Evolutionary conservation across 2,113 vertebrate genomes (phyloP), one percentile per base, ranked within the genome.

Genomic region (Macquaria ambigua): DNA sequence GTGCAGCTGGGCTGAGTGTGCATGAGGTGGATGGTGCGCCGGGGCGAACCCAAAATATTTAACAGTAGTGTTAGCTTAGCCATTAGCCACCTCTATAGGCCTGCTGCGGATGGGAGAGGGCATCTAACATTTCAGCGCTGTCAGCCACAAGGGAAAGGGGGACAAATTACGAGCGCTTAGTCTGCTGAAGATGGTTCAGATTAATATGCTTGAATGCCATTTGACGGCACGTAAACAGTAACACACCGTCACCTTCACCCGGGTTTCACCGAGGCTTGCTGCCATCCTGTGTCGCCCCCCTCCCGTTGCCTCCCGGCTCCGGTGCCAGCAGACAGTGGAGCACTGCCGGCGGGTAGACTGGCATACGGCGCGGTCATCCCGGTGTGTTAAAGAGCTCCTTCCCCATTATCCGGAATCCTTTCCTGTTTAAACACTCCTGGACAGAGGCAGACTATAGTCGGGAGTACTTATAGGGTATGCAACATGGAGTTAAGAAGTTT

Each of bases 1-100:
- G 87, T 84, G 81, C 58, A 34, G 74, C 86, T 41, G 75, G 48
- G 66, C 59, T 53, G 77, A 67, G 77, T 59, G 85, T 84, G 88
- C 85, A 69, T 80, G 89, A 92, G 88, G 90, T 88, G 90, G 93
- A 94, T 84, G 90, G 89, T 87, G 87, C 59, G 88, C 90, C 84
- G 85, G 88, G 87, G 86, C 93, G 89, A 94, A 90, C 80, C 90
- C 93, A 87, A 94, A 93, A 92, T 90, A 89, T 92, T 88, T 89
- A 88, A 92, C 89, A 84, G 81, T 77, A 34, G 31, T n/a, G 92
- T 90, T 95, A 95, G 94, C 95, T 88, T 94, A 93, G 92, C 94
- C 53, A 50, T 90, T 94, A 93, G 92, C 94, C 89, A 87, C 91
- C 87, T 93, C 72, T 18, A 61, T 55, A 85, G 93, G 94, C 93